Conservation (phyloP, 2,113 vertebrate species). For the Rhineura floridana region DNA sequence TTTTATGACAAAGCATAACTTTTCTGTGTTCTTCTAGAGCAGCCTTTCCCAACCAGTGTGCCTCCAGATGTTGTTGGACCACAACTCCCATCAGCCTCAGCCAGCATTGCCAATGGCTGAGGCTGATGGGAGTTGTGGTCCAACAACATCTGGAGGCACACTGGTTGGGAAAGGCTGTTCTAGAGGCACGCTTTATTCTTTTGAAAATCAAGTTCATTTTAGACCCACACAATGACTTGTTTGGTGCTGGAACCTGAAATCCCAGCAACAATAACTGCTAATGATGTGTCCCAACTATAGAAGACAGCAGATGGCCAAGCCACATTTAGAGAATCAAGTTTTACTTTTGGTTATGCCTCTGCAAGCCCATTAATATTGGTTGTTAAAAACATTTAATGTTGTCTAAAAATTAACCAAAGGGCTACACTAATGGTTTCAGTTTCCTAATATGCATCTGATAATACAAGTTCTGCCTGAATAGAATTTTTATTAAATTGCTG, state of each 20-base stretch:
- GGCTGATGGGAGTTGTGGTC: too few species aligned
- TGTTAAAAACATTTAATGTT: slow-evolving; percentile 5
- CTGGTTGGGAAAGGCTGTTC: too few species aligned
- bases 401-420: slow-evolving; percentile 9
- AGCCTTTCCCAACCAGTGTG: too few species aligned
- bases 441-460: slow-evolving; percentile 7
- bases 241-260: neutral
- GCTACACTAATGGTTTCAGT: neutral
- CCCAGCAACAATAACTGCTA: neutral
- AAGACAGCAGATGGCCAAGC: neutral
- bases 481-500: slow-evolving; percentile 13
- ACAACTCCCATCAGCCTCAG: too few species aligned
- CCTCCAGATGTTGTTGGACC: too few species aligned
- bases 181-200: too few species aligned
- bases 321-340: slow-evolving; percentile 21
- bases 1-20: too few species aligned
- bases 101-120: too few species aligned
- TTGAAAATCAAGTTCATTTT: neutral
- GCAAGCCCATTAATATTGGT: neutral
- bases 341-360: slow-evolving; percentile 1
- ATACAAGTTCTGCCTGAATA: slow-evolving; percentile 11
- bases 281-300: neutral
- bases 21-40: too few species aligned
- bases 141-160: too few species aligned
- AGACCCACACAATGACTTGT: neutral